These are phyloP conservation scores for Takifugu rubripes DNA, from an alignment of 2,797 vertebrate genomes.

Conservation along the genomic window DNA sequence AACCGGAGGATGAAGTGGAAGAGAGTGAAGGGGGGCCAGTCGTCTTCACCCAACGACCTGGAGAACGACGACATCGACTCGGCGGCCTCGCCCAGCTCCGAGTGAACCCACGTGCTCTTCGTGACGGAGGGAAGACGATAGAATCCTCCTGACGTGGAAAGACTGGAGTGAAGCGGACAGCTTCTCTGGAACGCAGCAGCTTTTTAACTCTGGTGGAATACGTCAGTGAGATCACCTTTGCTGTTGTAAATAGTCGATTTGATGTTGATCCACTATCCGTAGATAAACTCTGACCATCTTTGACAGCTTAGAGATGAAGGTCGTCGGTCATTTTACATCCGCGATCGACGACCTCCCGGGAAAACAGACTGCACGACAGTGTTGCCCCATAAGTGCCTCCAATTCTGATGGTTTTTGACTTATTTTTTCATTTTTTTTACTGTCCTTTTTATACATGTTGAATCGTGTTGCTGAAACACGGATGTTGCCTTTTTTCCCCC, in stretches of 20 bases:
- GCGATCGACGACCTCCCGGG: slow-evolving; percentile 36
- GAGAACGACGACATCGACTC: slow-evolving; percentile 91
- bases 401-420: slow-evolving; percentile 34
- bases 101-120: slow-evolving; percentile 61
- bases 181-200: slow-evolving; percentile 27
- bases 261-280: slow-evolving; percentile 38
- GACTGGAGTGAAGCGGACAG: background rate
- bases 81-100: slow-evolving; percentile 88
- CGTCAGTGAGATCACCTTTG: slow-evolving; percentile 43
- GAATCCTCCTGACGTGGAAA: slow-evolving; percentile 1
- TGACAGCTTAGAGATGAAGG: no score
- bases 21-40: slow-evolving; percentile 91
- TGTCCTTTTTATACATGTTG: slow-evolving; percentile 67
- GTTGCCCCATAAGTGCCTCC: slow-evolving; percentile 68
- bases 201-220: slow-evolving; percentile 28
- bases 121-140: slow-evolving; percentile 18
- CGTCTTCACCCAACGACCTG: slow-evolving; percentile 82
- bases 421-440: slow-evolving; percentile 34
- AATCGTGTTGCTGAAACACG: slow-evolving; percentile 76
- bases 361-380: slow-evolving; percentile 55
- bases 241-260: slow-evolving; percentile 68
- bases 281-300: slow-evolving; percentile 8
- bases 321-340: no score
- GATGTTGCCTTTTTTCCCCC: slow-evolving; percentile 70
- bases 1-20: slow-evolving; percentile 99